Conservation (phyloP, 2,888 invertebrate genomes). For the Yponomeuta plumbellus region DNA sequence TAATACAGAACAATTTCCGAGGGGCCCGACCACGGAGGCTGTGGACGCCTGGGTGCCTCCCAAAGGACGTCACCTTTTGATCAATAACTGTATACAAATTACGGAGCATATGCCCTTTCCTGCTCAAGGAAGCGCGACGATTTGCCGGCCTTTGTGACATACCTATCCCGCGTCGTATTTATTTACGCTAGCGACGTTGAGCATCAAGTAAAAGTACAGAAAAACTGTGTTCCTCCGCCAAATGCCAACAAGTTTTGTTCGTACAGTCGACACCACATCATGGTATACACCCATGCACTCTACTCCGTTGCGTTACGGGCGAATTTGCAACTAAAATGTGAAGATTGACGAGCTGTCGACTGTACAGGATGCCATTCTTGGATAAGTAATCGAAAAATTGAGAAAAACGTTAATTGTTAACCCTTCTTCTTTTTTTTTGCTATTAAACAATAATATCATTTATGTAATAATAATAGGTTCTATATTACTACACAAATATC, state of each 20-base stretch:
- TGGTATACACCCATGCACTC: no score
- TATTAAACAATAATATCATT: no score
- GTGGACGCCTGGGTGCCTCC: conserved; percentile 61
- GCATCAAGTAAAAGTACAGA: conserved; percentile 7
- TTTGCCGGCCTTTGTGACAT: conserved; percentile 52
- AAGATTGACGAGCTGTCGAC: no score
- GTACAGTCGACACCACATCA: no score
- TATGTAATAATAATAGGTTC: no score
- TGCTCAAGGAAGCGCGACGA: conserved; percentile 61
- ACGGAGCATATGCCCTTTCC: conserved; percentile 70
- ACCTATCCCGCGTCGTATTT: conserved; percentile 32
- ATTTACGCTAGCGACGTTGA: conserved; percentile 28
- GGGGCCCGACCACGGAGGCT: conserved; percentile 45
- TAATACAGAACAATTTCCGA: conserved; percentile 62
- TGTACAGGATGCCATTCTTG: no score
- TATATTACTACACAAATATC: no score
- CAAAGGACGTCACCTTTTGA: conserved; percentile 74
- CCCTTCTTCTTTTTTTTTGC: no score
- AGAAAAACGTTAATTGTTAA: no score
- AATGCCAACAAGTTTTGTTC: conserved; percentile 12
- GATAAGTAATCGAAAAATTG: no score
- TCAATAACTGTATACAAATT: conserved; percentile 77
- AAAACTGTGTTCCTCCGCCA: conserved; percentile 8
- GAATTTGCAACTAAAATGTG: no score
- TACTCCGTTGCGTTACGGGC: no score